Conservation (phyloP, 92 coral and sea anemone genomes). For the Montipora capitata region DNA sequence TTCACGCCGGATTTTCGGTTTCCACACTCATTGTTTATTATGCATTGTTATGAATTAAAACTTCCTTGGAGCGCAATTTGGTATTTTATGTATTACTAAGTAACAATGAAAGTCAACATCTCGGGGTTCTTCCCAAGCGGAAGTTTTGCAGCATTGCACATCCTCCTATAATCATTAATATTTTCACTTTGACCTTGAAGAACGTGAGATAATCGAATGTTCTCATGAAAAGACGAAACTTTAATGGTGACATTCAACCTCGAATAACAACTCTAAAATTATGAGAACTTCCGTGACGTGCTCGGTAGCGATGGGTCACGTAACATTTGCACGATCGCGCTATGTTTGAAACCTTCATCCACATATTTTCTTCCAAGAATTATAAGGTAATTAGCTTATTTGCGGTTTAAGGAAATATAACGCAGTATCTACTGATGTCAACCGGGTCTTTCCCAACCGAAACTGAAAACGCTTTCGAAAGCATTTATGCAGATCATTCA, state of each 20-base stretch:
- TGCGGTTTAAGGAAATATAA: too few relatives aligned
- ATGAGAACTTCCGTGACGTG: too few relatives aligned
- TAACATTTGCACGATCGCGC: too few relatives aligned
- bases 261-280: too few relatives aligned
- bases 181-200: neutral
- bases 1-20: neutral
- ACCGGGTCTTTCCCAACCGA: neutral
- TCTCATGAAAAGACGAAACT: too few relatives aligned
- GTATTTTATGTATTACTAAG: neutral
- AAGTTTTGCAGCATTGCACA: neutral
- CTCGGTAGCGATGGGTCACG: too few relatives aligned
- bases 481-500: neutral
- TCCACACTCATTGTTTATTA: neutral
- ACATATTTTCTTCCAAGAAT: too few relatives aligned
- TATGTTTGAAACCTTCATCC: too few relatives aligned
- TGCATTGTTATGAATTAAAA: neutral
- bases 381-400: neutral
- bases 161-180: neutral
- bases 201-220: neutral
- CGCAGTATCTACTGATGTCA: neutral
- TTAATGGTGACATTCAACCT: too few relatives aligned
- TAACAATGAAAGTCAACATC: neutral
- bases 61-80: neutral
- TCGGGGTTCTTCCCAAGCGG: neutral
- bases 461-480: constrained; percentile 1